Conservation (phyloP, 2,113 vertebrate genomes). For the Caranx ignobilis region DNA sequence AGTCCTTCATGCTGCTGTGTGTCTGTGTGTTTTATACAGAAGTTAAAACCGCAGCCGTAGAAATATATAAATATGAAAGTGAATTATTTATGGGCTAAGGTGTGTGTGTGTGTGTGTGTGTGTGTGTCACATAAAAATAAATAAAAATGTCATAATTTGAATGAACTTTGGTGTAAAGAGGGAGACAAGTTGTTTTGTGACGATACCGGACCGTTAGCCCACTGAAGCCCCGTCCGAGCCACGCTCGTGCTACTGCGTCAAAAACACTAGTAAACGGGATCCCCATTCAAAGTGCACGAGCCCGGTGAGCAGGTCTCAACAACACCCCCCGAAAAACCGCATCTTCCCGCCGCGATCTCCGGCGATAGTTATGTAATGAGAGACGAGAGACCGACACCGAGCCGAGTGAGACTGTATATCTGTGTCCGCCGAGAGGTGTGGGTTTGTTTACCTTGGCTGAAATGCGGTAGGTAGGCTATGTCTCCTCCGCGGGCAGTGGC, state of each 20-base stretch:
- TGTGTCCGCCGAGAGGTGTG: neutral
- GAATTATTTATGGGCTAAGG: neutral
- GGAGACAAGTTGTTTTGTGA: no score
- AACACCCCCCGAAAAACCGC: neutral
- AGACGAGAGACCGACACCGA: fast-evolving
- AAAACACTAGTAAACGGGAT: neutral
- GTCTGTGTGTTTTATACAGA: neutral
- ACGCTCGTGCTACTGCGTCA: slow-evolving; percentile 36
- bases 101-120: neutral
- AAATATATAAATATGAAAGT: neutral
- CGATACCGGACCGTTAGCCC: neutral
- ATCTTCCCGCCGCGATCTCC: no score
- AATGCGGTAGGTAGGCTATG: neutral
- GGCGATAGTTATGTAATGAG: no score
- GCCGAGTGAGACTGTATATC: no score
- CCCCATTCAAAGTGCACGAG: neutral
- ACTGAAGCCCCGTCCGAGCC: neutral
- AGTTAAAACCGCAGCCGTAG: neutral
- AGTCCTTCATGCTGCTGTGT: neutral
- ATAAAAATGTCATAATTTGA: neutral
- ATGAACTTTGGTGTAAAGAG: neutral
- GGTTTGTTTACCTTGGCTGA: slow-evolving; percentile 55
- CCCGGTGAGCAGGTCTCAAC: neutral
- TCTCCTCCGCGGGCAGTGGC: slow-evolving; percentile 8
- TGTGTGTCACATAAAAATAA: no score